Base-by-base conservation (phyloP, 2,888 invertebrate species). In the Hyposoter dolosus region DNA sequence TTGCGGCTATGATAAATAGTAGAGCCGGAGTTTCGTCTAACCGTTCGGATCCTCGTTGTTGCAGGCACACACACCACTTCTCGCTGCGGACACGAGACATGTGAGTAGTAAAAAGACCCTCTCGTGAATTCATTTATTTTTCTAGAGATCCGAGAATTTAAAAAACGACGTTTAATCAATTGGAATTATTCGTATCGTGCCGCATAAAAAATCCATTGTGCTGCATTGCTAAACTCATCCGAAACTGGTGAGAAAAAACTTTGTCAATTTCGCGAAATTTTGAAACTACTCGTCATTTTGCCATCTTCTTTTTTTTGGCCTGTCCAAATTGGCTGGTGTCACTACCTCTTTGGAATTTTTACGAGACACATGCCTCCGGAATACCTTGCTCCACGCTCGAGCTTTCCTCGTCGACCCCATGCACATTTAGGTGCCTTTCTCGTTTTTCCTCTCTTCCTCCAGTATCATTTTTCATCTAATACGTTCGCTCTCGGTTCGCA, bases 1-100 rank as follows among this genome's bases (percentile, higher is more conserved):
- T 83, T 74, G 35, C 79, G 85, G 65, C 72, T 50, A 60, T 60
- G 71, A 77, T 86, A 74, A 77, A 32, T 28, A 47, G 71, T 45
- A 56, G 77, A 28, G 40, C 74, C 53, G 77, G 68, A 83, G 77
- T 83, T 50, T 88, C 79, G 77, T 91, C 89, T 92, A 92, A 92
- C 90, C 90, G 88, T 85, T 90, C 88, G 91, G 92, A 92, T 89
- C 91, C 92, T 92, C 93, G 91, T 92, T 95, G 94, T 95, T 95
- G 89, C 96, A 97, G 95, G 96, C 96, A 88, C 96, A 97, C 94
- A 96, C 96, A 83, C 96, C 96, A 81, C 95, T 97, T 86, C 95
- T 96, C 90, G 96, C 96, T 88, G 95, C 95, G 88, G 95, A 96
- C 91, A 94, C 95, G 90, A 95, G 95, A 94, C 95, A 95, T 90